phyloP scores from a whole-genome alignment of 1,140 invertebrate genomes.

The Ceratitis capitata region DNA sequence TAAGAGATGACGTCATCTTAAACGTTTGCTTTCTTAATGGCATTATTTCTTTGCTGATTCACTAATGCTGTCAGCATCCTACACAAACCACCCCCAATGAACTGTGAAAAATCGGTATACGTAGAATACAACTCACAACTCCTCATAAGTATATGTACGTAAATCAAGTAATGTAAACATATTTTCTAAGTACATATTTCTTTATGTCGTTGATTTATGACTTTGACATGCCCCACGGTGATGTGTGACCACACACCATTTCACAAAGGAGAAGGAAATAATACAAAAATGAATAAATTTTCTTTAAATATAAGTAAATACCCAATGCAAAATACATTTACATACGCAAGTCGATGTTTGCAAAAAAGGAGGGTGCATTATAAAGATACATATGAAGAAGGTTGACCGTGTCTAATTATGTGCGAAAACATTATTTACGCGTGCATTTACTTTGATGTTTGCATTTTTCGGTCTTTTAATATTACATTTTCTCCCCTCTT shows the following conservation, averaged over 20 bases:
- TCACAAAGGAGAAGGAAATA: not conserved
- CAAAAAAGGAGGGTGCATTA: not conserved
- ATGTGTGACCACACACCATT: not conserved
- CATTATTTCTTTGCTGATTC: slow-evolving; percentile 17
- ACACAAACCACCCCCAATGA: not conserved
- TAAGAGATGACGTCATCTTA: not conserved
- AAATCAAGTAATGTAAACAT: not conserved
- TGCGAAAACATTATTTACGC: no score
- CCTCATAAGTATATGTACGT: no score
- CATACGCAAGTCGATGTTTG: no score
- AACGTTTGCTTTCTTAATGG: not conserved
- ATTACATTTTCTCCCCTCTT: no score
- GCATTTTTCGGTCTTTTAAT: no score
- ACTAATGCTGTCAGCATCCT: not conserved
- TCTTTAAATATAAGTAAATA: not conserved
- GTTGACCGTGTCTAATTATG: no score
- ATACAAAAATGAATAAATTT: not conserved
- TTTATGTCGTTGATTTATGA: slow-evolving; percentile 16
- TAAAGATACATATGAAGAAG: not conserved
- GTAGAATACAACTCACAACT: no score
- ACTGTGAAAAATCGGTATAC: no score
- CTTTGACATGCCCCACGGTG: not conserved
- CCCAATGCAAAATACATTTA: no score
- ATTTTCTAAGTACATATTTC: no score
- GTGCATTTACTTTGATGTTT: no score